A percentile compares a stretch with the other conserved stretches of the same genome.
Evolutionary conservation across 2,888 invertebrate species (phyloP).

Genomic region (Brenthis daphne): DNA sequence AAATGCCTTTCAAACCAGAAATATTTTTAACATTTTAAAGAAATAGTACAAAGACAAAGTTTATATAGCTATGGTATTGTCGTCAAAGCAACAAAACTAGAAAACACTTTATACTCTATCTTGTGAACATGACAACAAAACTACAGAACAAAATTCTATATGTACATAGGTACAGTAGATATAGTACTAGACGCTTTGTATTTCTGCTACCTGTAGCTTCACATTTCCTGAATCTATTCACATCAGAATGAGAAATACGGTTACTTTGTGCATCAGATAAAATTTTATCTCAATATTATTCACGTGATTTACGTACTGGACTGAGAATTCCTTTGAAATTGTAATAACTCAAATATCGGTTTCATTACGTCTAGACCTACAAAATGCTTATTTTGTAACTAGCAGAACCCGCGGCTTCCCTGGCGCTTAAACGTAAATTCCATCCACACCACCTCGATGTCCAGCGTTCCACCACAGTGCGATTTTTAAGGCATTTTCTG

Average conservation of each 20-base stretch:
- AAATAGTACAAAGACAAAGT: background rate
- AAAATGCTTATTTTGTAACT: too few species aligned
- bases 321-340: constrained; percentile 2
- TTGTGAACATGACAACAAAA: constrained; percentile 25
- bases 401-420: too few species aligned
- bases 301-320: constrained; percentile 34
- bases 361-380: too few species aligned
- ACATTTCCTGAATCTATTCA: constrained; percentile 37
- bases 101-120: constrained; percentile 20
- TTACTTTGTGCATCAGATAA: constrained; percentile 37
- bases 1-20: too few species aligned
- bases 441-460: too few species aligned
- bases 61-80: constrained; percentile 31
- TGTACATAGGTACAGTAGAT: background rate
- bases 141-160: constrained; percentile 19
- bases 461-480: too few species aligned
- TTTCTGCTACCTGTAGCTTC: constrained; percentile 36
- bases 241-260: constrained; percentile 32
- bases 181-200: constrained; percentile 27
- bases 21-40: too few species aligned
- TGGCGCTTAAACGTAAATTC: too few species aligned
- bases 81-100: constrained; percentile 8
- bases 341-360: too few species aligned
- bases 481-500: too few species aligned
- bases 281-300: constrained; percentile 40